Percentiles rank a stretch among this genome's conserved stretches.
Evolutionary conservation across 2,113 vertebrate species (phyloP).

Genomic region (Erythrocercus mccallii): DNA sequence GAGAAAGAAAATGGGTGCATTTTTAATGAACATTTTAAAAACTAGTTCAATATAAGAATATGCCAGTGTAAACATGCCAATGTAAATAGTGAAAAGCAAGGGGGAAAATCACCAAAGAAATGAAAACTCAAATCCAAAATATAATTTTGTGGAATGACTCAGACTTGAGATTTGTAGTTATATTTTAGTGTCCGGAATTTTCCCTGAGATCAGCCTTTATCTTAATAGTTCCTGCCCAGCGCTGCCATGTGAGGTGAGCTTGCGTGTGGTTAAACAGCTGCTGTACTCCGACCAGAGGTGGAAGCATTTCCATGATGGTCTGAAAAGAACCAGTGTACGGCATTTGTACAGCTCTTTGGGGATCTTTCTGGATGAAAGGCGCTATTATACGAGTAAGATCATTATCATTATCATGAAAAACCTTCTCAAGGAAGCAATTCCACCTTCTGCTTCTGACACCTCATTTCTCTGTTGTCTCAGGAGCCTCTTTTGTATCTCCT

Average conservation of each 20-base stretch:
- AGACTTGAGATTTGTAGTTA: not conserved
- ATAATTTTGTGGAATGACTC: not conserved
- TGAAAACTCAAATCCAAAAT: not conserved
- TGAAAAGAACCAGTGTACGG: slow-evolving; percentile 54
- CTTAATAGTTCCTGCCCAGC: not conserved
- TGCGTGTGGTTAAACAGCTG: slow-evolving; percentile 18
- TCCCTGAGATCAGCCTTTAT: not conserved
- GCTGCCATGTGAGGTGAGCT: not conserved
- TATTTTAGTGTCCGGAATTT: not conserved
- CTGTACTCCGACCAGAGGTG: slow-evolving; percentile 40
- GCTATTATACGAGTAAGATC: slow-evolving; percentile 66
- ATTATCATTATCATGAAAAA: slow-evolving; percentile 74
- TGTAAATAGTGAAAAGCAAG: not conserved
- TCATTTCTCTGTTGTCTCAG: slow-evolving; percentile 73
- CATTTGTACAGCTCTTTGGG: slow-evolving; percentile 56
- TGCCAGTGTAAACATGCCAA: not conserved
- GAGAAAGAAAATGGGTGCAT: not conserved
- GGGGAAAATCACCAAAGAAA: not conserved
- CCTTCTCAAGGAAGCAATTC: slow-evolving; percentile 72
- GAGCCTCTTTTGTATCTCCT: slow-evolving; percentile 71
- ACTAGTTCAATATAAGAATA: not conserved
- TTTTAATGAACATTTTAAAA: not conserved
- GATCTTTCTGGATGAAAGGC: slow-evolving; percentile 67
- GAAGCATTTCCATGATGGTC: slow-evolving; percentile 46
- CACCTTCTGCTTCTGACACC: slow-evolving; percentile 67